Conservation (phyloP, 2,888 invertebrate species). For the Allophyes oxyacanthae region DNA sequence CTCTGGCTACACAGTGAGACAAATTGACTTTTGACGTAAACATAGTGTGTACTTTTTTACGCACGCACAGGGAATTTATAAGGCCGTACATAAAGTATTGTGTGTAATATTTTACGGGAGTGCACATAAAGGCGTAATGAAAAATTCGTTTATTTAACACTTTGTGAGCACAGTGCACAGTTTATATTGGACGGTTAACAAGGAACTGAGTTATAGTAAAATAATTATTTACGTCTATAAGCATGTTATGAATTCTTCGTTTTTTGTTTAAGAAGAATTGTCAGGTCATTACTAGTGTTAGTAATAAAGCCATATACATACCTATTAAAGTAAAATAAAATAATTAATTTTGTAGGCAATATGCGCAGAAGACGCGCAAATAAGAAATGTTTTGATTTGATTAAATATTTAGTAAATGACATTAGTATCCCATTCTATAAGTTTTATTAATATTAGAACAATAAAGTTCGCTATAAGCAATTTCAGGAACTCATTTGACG, state of each 20-base stretch:
- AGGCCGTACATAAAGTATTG: slow-evolving; percentile 43
- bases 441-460: too few species aligned
- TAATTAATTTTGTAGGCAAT: too few species aligned
- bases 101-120: slow-evolving; percentile 48
- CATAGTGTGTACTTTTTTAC: slow-evolving; percentile 61
- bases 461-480: too few species aligned
- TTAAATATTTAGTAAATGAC: too few species aligned
- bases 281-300: neutral
- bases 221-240: neutral
- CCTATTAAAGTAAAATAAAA: too few species aligned
- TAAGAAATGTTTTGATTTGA: too few species aligned
- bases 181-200: neutral
- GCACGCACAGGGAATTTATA: slow-evolving; percentile 56
- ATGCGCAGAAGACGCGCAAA: too few species aligned
- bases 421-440: too few species aligned
- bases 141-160: slow-evolving; percentile 41
- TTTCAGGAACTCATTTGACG: too few species aligned
- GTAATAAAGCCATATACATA: too few species aligned
- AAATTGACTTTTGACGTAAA: slow-evolving; percentile 64
- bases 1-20: slow-evolving; percentile 57
- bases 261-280: neutral
- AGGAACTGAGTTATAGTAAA: slow-evolving; percentile 1
- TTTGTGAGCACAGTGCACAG: slow-evolving; percentile 24
- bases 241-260: neutral
- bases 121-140: slow-evolving; percentile 44